A percentile compares a stretch with the other conserved stretches of the same genome.
Conservation (phyloP, 2,888 invertebrate genomes). For the Agonopterix arenella region DNA sequence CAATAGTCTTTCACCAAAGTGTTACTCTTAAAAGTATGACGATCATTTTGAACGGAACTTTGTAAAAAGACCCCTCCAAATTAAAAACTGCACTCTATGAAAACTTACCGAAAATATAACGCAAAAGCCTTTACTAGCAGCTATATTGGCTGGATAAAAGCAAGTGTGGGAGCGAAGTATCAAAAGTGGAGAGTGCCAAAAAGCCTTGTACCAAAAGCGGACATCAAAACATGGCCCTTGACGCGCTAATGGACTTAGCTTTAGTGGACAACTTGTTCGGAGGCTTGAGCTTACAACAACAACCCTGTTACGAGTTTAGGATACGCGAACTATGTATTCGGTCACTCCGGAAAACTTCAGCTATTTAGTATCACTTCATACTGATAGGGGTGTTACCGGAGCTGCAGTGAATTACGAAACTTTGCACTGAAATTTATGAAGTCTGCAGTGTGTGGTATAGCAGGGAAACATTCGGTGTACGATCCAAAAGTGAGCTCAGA, state of each 20-base stretch:
- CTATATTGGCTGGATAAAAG: background rate
- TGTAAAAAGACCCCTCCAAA: no score
- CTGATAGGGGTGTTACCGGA: no score
- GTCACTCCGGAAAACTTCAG: background rate
- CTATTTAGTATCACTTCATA: background rate
- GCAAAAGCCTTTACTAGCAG: conserved; percentile 26
- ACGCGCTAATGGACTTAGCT: conserved; percentile 55
- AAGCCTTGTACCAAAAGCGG: conserved; percentile 35
- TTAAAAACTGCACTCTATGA: background rate
- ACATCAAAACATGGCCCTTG: conserved; percentile 49
- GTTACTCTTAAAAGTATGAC: no score
- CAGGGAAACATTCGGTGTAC: background rate
- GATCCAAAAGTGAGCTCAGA: conserved; percentile 32
- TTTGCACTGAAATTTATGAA: background rate
- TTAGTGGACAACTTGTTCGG: conserved; percentile 42
- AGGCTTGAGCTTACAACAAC: conserved; percentile 31
- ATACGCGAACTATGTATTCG: conserved; percentile 3
- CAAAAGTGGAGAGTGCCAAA: conserved; percentile 30
- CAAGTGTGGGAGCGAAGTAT: conserved; percentile 24
- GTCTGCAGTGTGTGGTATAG: background rate
- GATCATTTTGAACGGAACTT: no score
- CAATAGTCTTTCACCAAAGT: no score
- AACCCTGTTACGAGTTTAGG: conserved; percentile 26
- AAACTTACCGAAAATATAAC: conserved; percentile 19
- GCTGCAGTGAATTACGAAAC: no score